Conservation (phyloP, 2,797 vertebrate species). For the Fundulus diaphanus region DNA sequence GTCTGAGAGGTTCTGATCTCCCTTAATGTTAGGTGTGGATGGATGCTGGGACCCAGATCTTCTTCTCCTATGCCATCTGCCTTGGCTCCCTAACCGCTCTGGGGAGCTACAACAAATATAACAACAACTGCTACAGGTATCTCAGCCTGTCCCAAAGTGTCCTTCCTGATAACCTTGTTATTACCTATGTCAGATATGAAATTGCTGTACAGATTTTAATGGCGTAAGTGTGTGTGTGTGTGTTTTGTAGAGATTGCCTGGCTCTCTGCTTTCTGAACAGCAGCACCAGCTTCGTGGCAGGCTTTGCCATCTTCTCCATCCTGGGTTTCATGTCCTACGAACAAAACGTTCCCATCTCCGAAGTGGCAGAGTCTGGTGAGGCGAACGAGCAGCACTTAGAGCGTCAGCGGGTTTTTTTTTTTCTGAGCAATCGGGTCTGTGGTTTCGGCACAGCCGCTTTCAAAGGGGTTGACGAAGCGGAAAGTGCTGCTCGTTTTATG, state of each 20-base stretch:
- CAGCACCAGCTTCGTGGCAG: conserved; percentile 90
- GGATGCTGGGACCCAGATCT: conserved; percentile 95
- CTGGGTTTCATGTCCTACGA: conserved; percentile 93
- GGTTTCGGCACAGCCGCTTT: no score
- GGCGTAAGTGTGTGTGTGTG: neutral
- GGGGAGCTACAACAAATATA: conserved; percentile 95
- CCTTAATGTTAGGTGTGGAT: conserved; percentile 88
- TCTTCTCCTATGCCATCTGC: conserved; percentile 95
- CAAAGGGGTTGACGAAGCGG: no score
- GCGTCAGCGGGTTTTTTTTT: neutral
- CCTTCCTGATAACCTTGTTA: neutral
- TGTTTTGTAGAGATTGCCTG: conserved; percentile 86
- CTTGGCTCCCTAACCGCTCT: conserved; percentile 90
- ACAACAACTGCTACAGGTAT: conserved; percentile 95
- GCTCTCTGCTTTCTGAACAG: conserved; percentile 90
- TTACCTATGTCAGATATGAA: conserved; percentile 45
- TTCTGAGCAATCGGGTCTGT: no score
- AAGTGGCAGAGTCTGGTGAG: conserved; percentile 91
- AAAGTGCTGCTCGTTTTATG: no score
- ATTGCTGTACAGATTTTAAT: no score
- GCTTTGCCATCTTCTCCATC: conserved; percentile 95
- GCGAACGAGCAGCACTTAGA: neutral
- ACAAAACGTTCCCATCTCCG: conserved; percentile 90
- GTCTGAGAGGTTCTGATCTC: neutral
- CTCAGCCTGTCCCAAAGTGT: neutral